phyloP scores from a whole-genome alignment of 2,888 invertebrate genomes.

The Clusia tigrina region DNA sequence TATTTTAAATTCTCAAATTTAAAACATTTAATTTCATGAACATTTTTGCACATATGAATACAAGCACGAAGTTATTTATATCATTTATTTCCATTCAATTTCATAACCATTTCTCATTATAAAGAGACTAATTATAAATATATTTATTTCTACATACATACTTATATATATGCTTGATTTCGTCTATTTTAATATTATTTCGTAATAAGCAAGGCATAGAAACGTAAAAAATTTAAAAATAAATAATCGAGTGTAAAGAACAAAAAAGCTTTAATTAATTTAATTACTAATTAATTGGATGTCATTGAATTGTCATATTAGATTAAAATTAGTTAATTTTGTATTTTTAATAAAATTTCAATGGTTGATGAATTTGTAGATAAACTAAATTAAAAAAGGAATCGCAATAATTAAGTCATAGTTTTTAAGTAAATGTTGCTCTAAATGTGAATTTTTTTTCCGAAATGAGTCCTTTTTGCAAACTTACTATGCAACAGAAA shows the following conservation, averaged over 20 bases:
- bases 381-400: slow-evolving; percentile 28
- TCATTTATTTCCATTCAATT: no score
- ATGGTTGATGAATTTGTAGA: slow-evolving; percentile 45
- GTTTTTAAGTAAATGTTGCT: slow-evolving; percentile 55
- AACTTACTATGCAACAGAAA: not conserved
- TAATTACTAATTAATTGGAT: slow-evolving; percentile 45
- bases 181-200: not conserved
- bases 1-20: no score
- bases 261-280: slow-evolving; percentile 58
- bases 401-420: slow-evolving; percentile 26
- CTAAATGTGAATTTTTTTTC: slow-evolving; percentile 52
- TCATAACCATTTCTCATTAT: no score
- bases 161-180: no score
- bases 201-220: not conserved
- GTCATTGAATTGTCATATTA: slow-evolving; percentile 16
- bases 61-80: no score
- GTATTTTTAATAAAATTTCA: slow-evolving; percentile 16
- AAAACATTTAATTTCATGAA: no score
- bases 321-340: slow-evolving; percentile 30
- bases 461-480: slow-evolving; percentile 18
- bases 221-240: slow-evolving; percentile 1
- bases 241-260: slow-evolving; percentile 26
- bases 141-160: no score
- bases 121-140: no score
- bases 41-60: no score